phyloP scores from a whole-genome alignment of 2,113 vertebrate genomes.

The Progne subis region DNA sequence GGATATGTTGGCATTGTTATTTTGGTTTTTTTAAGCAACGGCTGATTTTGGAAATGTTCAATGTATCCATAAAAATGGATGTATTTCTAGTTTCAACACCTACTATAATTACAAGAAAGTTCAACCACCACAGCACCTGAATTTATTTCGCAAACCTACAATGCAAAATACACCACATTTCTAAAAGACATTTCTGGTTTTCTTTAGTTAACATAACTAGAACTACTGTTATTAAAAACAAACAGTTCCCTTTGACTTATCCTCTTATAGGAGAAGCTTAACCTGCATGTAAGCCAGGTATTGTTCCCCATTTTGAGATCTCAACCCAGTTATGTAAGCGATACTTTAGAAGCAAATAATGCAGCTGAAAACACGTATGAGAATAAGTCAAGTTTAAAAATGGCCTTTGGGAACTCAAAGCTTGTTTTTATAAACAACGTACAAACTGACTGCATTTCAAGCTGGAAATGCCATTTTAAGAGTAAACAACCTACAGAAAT shows the following conservation, averaged over 20 bases:
- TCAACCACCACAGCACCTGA: not conserved
- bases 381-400: not conserved
- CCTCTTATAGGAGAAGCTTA: not conserved
- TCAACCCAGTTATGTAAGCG: not conserved
- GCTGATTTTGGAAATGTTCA: not conserved
- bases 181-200: not conserved
- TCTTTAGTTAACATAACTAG: not conserved
- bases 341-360: not conserved
- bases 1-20: not conserved
- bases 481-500: constrained; percentile 15
- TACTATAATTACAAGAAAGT: not conserved
- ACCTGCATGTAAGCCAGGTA: not conserved
- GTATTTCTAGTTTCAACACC: not conserved
- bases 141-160: not conserved
- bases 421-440: not conserved
- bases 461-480: not conserved
- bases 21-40: not conserved
- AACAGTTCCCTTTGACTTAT: not conserved
- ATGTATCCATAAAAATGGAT: not conserved
- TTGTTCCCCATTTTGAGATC: not conserved
- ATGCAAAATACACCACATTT: not conserved
- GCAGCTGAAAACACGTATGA: not conserved
- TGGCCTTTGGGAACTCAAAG: not conserved
- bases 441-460: not conserved
- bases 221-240: not conserved